Conservation (phyloP, 2,113 vertebrate species). For the Semnornis frantzii region DNA sequence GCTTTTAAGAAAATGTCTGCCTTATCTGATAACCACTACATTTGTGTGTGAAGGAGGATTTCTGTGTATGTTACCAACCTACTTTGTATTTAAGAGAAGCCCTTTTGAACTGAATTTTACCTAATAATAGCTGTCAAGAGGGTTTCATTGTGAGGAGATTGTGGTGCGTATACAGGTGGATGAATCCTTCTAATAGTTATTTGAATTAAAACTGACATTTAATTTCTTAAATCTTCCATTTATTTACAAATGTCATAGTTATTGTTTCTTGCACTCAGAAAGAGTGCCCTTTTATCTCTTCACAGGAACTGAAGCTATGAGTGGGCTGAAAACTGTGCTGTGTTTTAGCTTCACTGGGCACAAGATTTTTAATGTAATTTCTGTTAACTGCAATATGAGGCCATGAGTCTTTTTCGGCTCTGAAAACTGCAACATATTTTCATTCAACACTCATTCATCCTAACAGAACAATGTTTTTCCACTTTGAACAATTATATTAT, state of each 20-base stretch:
- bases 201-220: background rate
- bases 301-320: background rate
- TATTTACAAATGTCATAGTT: background rate
- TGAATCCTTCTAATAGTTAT: background rate
- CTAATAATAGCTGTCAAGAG: background rate
- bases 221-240: background rate
- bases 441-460: background rate
- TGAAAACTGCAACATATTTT: background rate
- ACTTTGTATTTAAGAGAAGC: constrained; percentile 11
- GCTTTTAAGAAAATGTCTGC: background rate
- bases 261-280: background rate
- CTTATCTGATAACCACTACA: background rate
- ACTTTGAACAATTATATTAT: background rate
- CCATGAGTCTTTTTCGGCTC: background rate
- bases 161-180: background rate
- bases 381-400: background rate
- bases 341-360: background rate
- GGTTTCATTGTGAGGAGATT: background rate
- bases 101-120: background rate
- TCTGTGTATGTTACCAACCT: background rate
- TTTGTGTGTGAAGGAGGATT: background rate
- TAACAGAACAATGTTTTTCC: background rate
- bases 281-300: background rate
- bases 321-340: background rate
- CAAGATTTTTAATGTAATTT: background rate